Percentiles rank a stretch among this genome's conserved stretches.
phyloP scores from a whole-genome alignment of 2,888 invertebrate species.

The Penaeus monodon region DNA sequence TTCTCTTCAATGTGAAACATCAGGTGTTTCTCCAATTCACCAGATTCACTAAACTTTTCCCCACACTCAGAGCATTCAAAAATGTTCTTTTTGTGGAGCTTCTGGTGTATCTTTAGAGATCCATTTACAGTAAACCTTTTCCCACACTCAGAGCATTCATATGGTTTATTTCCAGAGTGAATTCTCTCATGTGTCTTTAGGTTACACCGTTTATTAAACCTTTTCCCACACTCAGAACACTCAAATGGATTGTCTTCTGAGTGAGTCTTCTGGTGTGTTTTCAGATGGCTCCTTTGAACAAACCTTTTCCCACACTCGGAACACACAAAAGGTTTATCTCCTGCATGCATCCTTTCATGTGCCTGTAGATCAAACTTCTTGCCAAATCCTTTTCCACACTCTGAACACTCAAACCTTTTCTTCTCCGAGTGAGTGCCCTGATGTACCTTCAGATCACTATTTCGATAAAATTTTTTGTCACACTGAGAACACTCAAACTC shows the following conservation, averaged over 20 bases:
- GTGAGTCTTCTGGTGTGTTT: conserved; percentile 5
- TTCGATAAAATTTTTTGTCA: not conserved
- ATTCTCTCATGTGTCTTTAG: conserved; percentile 16
- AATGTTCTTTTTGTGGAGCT: conserved; percentile 9
- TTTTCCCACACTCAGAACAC: conserved; percentile 23
- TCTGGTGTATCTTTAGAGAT: conserved; percentile 26
- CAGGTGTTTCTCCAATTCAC: conserved; percentile 12
- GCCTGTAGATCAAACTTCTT: not conserved
- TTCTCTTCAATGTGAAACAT: conserved; percentile 11
- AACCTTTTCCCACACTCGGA: conserved; percentile 9
- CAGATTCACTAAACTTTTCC: conserved; percentile 9
- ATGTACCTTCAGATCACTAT: too few relatives aligned
- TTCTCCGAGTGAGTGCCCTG: too few relatives aligned
- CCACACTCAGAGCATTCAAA: conserved; percentile 18
- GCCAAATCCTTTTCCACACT: not conserved
- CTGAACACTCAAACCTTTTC: too few relatives aligned
- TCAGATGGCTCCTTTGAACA: conserved; percentile 7
- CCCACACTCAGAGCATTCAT: conserved; percentile 14
- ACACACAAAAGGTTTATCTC: conserved; percentile 10
- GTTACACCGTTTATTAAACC: not conserved
- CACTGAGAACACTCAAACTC: not conserved
- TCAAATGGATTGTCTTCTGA: not conserved
- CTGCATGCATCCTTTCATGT: not conserved
- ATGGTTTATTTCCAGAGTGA: conserved; percentile 22
- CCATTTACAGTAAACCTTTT: not conserved